These are phyloP conservation scores for Trachythela sp. DNA, from an alignment of 64 coral and sea anemone genomes.

Conservation along the genomic window DNA sequence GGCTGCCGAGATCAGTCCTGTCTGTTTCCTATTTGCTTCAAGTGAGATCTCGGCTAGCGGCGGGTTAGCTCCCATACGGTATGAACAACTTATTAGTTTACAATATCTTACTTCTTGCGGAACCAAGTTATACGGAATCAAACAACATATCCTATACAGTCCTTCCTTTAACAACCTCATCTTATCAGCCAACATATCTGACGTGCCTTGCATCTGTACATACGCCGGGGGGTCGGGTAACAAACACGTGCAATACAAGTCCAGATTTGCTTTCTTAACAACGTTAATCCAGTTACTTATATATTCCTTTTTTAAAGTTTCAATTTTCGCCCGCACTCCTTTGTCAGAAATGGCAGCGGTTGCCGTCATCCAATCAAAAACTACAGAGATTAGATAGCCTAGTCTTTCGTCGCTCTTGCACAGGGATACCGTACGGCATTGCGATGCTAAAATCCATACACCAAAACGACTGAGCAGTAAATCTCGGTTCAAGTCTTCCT, in stretches of 20 bases:
- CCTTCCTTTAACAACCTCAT: constrained; percentile 81
- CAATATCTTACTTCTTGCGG: constrained; percentile 52
- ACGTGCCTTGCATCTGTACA: constrained; percentile 69
- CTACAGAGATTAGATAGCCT: constrained; percentile 82
- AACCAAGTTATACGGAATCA: constrained; percentile 71
- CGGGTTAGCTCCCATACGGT: too few relatives aligned
- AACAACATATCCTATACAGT: constrained; percentile 77
- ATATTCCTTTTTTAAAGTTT: constrained; percentile 73
- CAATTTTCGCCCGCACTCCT: constrained; percentile 74
- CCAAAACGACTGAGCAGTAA: constrained; percentile 92
- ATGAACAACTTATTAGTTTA: too few relatives aligned
- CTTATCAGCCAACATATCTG: constrained; percentile 66
- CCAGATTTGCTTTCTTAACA: constrained; percentile 71
- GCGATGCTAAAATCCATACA: constrained; percentile 77
- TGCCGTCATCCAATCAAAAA: constrained; percentile 84
- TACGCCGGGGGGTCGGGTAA: constrained; percentile 74
- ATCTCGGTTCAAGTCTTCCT: constrained; percentile 88
- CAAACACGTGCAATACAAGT: constrained; percentile 75
- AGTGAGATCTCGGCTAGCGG: too few relatives aligned
- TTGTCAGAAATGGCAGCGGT: constrained; percentile 56
- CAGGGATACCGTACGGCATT: constrained; percentile 52
- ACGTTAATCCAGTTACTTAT: constrained; percentile 78
- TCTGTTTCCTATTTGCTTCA: too few relatives aligned
- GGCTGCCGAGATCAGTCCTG: too few relatives aligned
- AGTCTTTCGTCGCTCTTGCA: constrained; percentile 72